Evolutionary conservation across 1,140 invertebrate species (phyloP), one percentile per base, ranked within the genome.

Genomic region (Pseudomyrmex sp.): DNA sequence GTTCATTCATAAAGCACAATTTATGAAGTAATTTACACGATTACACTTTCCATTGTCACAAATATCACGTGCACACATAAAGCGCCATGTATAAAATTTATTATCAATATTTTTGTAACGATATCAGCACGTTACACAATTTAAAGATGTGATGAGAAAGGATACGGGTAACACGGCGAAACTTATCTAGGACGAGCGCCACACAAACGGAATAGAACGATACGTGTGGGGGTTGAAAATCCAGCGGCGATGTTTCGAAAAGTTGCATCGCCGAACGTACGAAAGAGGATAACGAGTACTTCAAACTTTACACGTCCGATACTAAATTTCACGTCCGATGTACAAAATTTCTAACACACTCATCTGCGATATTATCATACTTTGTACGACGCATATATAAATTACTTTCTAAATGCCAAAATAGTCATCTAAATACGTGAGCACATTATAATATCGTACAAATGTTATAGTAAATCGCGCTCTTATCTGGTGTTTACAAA

Each of bases 271-370:
- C 46, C 58, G 35, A 66, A 54, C 48, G 35, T 10, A 12, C 18
- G 61, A 83, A 87, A 83, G 58, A 61, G 59, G 52, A 83, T 83
- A 73, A 79, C 52, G 54, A 44, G 52, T 26, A 62, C 44, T 46
- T n/a, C 13, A 69, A 63, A 62, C 72, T 86, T 87, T 83, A 86
- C 23, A 56, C 20, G 68, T 46, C 63, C 50, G 70, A 84, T 84
- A 56, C 68, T 68, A 83, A 65, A 63, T 35, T 35, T 35, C 35
- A 35, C 35, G 35, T 35, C 44, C 62, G 65, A 23, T 79, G 48
- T 63, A 52, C 50, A 58, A 80, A 68, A 84, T 84, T 65, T 73
- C 66, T 52, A 80, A 80, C 76, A 70, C 66, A 80, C 76, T 70
- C 76, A 59, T 59, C 23, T 54, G 23, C 23, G 44, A 70, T 70